Evolutionary conservation across 2,797 vertebrate genomes (phyloP).

Genomic region (Sebastiscus albofasciatus): DNA sequence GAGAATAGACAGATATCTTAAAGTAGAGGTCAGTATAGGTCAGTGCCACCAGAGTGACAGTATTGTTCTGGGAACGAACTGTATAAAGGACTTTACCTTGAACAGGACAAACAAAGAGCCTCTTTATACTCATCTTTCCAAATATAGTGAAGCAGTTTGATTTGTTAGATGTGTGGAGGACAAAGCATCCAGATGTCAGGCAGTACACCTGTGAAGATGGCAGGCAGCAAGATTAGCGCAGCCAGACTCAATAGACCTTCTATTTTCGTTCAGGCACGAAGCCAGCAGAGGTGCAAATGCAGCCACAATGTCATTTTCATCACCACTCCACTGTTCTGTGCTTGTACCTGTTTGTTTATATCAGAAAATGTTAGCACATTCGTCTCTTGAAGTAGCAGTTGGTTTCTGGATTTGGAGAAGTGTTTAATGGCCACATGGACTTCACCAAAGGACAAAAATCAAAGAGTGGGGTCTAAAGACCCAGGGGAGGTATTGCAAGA

Average conservation of each 20-base stretch:
- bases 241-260: conserved; percentile 22
- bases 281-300: conserved; percentile 28
- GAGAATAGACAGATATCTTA: not conserved
- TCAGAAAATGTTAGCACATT: not conserved
- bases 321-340: not conserved
- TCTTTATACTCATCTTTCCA: conserved; percentile 18
- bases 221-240: conserved; percentile 40
- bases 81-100: conserved; percentile 7
- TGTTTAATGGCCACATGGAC: conserved; percentile 4
- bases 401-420: not conserved
- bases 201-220: conserved; percentile 36
- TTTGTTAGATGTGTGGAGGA: conserved; percentile 9
- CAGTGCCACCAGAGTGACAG: not conserved
- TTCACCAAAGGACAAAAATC: not conserved
- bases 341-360: not conserved
- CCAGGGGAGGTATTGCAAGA: not conserved
- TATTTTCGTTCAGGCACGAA: conserved; percentile 27
- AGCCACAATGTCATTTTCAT: conserved; percentile 38
- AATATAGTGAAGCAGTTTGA: conserved; percentile 23
- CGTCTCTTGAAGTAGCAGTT: not conserved
- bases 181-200: conserved; percentile 52
- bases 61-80: not conserved
- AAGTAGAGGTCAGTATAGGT: not conserved
- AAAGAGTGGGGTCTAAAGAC: not conserved
- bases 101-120: conserved; percentile 14